These are phyloP conservation scores for Chrysomallon squamiferum DNA, from an alignment of 1,140 invertebrate genomes.

Conservation along the genomic window DNA sequence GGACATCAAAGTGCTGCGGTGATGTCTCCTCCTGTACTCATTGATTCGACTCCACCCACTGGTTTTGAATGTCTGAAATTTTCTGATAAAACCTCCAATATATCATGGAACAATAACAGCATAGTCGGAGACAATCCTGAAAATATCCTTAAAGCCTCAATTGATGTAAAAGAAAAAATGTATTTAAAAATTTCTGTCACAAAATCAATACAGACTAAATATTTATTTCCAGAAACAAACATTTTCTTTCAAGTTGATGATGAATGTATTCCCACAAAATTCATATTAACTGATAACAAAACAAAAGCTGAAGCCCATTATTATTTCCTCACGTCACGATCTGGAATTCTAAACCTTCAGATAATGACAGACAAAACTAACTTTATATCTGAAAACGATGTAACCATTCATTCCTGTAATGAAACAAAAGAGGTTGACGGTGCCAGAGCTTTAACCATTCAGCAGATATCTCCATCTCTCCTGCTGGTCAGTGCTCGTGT, in stretches of 20 bases:
- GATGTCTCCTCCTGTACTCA: conserved; percentile 14
- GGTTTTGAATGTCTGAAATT: conserved; percentile 14
- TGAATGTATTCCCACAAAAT: not conserved
- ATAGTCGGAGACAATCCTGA: not conserved
- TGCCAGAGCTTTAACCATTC: not conserved
- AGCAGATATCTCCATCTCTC: not conserved
- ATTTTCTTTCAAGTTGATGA: not conserved
- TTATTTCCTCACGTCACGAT: not conserved
- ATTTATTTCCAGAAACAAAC: not conserved
- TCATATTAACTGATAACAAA: not conserved
- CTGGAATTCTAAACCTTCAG: not conserved
- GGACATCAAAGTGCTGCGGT: conserved; percentile 19
- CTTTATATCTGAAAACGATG: not conserved
- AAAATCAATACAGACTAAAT: not conserved
- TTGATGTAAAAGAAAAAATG: not conserved
- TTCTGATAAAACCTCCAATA: not conserved
- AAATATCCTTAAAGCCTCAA: not conserved
- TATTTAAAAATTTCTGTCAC: not conserved
- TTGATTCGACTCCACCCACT: conserved; percentile 24
- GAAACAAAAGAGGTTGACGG: not conserved
- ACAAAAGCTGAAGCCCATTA: not conserved
- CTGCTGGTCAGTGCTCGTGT: not conserved
- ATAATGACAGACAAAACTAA: not conserved
- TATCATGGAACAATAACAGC: not conserved
- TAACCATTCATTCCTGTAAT: not conserved